Evolutionary conservation across 2,888 invertebrate genomes (phyloP).

Genomic region (Drosophila paracracens): DNA sequence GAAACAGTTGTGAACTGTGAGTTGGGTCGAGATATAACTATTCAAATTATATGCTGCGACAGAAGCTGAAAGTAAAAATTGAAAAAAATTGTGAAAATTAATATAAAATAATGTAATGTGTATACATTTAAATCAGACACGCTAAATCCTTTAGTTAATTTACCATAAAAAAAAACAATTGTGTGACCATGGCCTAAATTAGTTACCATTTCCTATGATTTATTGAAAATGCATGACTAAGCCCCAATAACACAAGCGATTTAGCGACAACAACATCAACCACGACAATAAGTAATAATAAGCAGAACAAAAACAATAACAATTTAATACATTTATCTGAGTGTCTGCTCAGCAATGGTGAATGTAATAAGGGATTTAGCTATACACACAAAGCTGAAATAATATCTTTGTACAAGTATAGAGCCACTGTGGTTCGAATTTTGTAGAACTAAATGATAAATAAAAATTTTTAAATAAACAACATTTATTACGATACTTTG

Average conservation of each 20-base stretch:
- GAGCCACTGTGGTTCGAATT: neutral
- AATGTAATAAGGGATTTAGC: constrained; percentile 61
- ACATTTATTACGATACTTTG: neutral
- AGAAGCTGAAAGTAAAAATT: constrained; percentile 46
- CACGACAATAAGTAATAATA: constrained; percentile 18
- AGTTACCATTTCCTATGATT: constrained; percentile 47
- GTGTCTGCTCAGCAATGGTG: constrained; percentile 32
- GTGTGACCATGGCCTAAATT: constrained; percentile 40
- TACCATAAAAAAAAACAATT: constrained; percentile 15
- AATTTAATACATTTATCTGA: constrained; percentile 38
- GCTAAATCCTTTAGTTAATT: constrained; percentile 26
- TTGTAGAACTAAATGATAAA: too few relatives aligned
- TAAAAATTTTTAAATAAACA: neutral
- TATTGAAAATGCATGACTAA: constrained; percentile 64
- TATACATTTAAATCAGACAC: constrained; percentile 6
- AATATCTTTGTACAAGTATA: constrained; percentile 5
- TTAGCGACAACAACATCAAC: constrained; percentile 34
- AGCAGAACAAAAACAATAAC: constrained; percentile 24
- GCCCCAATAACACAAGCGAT: constrained; percentile 43
- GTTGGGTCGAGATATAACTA: constrained; percentile 7
- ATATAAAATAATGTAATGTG: neutral
- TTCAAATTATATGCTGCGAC: constrained; percentile 19
- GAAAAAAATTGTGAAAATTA: constrained; percentile 1
- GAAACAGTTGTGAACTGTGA: constrained; percentile 16
- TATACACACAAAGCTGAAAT: constrained; percentile 30